phyloP scores from a whole-genome alignment of 2,888 invertebrate genomes.

The Nycteola revayana region DNA sequence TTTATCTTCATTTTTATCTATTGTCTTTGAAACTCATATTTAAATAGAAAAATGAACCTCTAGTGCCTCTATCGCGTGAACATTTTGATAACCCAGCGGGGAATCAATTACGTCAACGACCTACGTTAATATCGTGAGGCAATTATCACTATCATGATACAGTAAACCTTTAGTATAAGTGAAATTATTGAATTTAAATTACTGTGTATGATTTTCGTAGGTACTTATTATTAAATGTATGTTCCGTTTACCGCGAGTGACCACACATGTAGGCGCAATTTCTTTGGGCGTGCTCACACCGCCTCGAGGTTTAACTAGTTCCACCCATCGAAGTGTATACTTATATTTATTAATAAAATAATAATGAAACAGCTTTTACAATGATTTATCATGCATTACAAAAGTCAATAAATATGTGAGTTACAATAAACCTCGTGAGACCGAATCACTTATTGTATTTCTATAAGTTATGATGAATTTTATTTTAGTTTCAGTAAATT shows the following conservation, averaged over 20 bases:
- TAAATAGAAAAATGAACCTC: not conserved
- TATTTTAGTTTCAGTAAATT: no score
- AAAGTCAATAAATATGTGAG: slow-evolving; percentile 25
- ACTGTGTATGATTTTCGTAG: slow-evolving; percentile 18
- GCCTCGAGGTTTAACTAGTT: slow-evolving; percentile 50
- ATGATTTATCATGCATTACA: slow-evolving; percentile 25
- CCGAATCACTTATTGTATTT: no score
- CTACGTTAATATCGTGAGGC: slow-evolving; percentile 11
- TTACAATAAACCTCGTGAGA: slow-evolving; percentile 18
- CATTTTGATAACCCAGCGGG: slow-evolving; percentile 4
- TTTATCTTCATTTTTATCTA: no score
- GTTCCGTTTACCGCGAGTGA: slow-evolving; percentile 35
- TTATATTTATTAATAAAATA: slow-evolving; percentile 28
- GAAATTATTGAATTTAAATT: slow-evolving; percentile 34
- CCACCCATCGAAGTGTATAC: slow-evolving; percentile 40
- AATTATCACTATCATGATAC: slow-evolving; percentile 26
- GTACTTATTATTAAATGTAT: slow-evolving; percentile 25
- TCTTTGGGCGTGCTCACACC: slow-evolving; percentile 43
- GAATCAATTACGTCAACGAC: slow-evolving; percentile 11
- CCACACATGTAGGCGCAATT: slow-evolving; percentile 60
- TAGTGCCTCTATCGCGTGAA: slow-evolving; percentile 2
- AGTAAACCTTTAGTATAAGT: slow-evolving; percentile 22
- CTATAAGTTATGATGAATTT: no score
- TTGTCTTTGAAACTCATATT: no score
- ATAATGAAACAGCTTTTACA: slow-evolving; percentile 19